phyloP scores from a whole-genome alignment of 2,888 invertebrate species.

The Cosmia pyralina region DNA sequence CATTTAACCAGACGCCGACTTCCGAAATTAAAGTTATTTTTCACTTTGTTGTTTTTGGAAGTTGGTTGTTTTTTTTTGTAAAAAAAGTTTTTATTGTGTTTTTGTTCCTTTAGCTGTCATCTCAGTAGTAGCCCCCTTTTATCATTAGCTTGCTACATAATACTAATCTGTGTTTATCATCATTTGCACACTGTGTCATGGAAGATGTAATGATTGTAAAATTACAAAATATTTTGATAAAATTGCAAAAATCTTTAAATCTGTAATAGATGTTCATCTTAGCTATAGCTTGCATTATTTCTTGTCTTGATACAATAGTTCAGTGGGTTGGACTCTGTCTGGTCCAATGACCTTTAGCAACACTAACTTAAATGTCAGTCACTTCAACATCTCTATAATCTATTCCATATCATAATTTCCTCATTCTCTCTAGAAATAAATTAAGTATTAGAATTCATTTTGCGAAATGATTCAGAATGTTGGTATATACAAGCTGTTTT shows the following conservation, averaged over 20 bases:
- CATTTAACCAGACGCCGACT: too few relatives aligned
- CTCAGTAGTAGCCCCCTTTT: background rate
- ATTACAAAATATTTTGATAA: background rate
- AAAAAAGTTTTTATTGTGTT: too few relatives aligned
- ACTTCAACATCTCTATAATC: background rate
- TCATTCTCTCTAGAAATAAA: background rate
- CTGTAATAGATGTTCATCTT: background rate
- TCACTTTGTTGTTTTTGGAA: too few relatives aligned
- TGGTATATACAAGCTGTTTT: background rate
- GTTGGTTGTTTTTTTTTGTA: too few relatives aligned
- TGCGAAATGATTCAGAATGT: background rate
- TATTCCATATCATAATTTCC: conserved; percentile 4
- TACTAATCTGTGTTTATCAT: too few relatives aligned
- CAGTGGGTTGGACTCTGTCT: conserved; percentile 2
- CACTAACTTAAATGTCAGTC: conserved; percentile 35
- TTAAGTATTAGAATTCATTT: background rate
- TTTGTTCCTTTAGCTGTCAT: too few relatives aligned
- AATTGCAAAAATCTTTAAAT: background rate
- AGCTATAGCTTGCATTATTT: background rate
- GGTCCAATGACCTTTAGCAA: conserved; percentile 23
- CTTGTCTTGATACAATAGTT: conserved; percentile 24
- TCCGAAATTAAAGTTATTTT: too few relatives aligned
- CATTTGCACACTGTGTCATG: background rate
- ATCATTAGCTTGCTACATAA: too few relatives aligned
- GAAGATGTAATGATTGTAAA: background rate